Evolutionary conservation across 1,140 invertebrate species (phyloP), one percentile per base, ranked within the genome.

Genomic region (Achatina immaculata): DNA sequence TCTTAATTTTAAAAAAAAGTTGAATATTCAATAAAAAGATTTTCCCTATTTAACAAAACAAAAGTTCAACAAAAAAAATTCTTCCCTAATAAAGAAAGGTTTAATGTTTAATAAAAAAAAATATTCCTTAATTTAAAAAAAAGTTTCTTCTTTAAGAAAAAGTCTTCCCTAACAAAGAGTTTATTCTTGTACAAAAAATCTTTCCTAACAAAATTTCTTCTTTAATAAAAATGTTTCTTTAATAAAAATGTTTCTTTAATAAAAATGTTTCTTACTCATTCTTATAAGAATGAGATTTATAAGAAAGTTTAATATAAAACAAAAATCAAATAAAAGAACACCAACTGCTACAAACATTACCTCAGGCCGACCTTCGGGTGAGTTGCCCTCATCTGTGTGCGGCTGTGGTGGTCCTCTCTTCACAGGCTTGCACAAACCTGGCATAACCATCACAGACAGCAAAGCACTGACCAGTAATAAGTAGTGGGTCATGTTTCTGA

Each of bases 31-130:
- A n/a, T n/a, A n/a, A n/a, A n/a, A n/a, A n/a, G n/a, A n/a, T n/a
- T n/a, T n/a, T n/a, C n/a, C n/a, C n/a, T n/a, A n/a, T n/a, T n/a
- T n/a, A n/a, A n/a, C n/a, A n/a, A n/a, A n/a, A n/a, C n/a, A n/a
- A n/a, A n/a, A n/a, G n/a, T n/a, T n/a, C n/a, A n/a, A n/a, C n/a
- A n/a, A n/a, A n/a, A n/a, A n/a, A n/a, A n/a, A n/a, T n/a, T n/a
- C n/a, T n/a, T n/a, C n/a, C n/a, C n/a, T n/a, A 83, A 81, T 43
- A 38, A 40, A 19, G 40, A 36, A 72, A 40, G 9, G 34, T 24
- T 9, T 19, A 72, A 72, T 16, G 31, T 11, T 16, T 11, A n/a
- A 68, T 16, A 68, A 14, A 68, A 68, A 9, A 11, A 68, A 68
- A 14, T 68, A 16, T 34, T 24, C 48, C 11, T 51, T 51, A 51